Base-by-base conservation (phyloP, 2,113 vertebrate species). In the Heterotilapia buettikoferi region DNA sequence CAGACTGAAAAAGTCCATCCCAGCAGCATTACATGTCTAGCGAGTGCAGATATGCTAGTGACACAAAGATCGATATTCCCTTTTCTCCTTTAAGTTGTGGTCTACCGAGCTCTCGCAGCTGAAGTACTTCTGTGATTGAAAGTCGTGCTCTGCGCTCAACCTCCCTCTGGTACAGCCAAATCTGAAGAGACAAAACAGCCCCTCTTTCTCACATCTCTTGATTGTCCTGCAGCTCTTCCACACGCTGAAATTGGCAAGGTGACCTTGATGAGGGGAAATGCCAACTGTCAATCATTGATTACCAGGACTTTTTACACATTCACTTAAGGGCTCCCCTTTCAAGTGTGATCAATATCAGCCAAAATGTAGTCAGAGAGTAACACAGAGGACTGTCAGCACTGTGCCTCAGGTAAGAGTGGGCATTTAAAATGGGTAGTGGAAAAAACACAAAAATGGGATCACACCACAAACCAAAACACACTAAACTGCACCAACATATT, bases 261-360 rank as follows among this genome's bases (percentile, higher is more conserved):
- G 93, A 95, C 95, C 95, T 94, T 93, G 93, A 89, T 71, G 81
- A 92, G 57, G 57, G 29, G 90, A 91, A 93, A 92, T 87, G 80
- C 84, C 85, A 92, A 92, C 92, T 93, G 94, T 93, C 94, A 95
- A 93, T 95, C 92, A 95, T 92, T 93, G 95, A 95, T 93, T 93
- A 87, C 79, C 90, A 78, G 87, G 80, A 93, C 86, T 86, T 94
- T 93, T 88, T 88, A 84, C 85, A 93, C 91, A 71, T 93, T 94
- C 88, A 95, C 92, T 94, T 91, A 92, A 89, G 90, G 92, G 92
- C 90, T 93, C 91, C 90, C 54, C 93, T 96, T 95, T 95, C 95
- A 93, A 59, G 88, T 91, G 88, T 88, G 93, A 95, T 95, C 94
- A 94, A 95, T 94, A 93, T 95, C 92, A 93, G 88, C 84, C 90